Evolutionary conservation across 2,888 invertebrate genomes (phyloP).

Genomic region (Ceramica pisi): DNA sequence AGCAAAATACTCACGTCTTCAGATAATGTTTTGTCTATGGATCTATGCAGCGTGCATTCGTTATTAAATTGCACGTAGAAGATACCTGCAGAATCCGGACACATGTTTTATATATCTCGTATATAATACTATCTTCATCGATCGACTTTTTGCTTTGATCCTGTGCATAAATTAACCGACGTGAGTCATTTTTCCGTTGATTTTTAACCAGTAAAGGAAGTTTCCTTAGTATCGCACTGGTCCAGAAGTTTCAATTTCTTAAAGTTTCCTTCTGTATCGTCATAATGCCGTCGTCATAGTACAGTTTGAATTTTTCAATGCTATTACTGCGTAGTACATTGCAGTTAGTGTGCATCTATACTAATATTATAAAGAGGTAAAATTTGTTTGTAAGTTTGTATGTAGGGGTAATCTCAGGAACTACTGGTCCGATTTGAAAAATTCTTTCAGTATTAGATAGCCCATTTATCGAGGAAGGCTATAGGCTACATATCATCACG

Average conservation of each 20-base stretch:
- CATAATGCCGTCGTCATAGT: neutral
- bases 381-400: too few species aligned
- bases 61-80: neutral
- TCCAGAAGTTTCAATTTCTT: slow-evolving; percentile 14
- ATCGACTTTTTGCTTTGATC: neutral
- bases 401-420: too few species aligned
- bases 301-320: neutral
- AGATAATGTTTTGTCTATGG: neutral
- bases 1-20: neutral
- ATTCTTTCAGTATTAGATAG: too few species aligned
- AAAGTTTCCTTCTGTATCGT: slow-evolving; percentile 15
- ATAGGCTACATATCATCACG: too few species aligned
- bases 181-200: slow-evolving; percentile 1
- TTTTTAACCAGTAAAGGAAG: slow-evolving; percentile 12
- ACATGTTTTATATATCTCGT: neutral
- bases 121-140: neutral
- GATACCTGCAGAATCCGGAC: neutral
- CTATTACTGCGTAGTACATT: neutral
- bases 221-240: neutral
- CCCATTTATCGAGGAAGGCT: too few species aligned
- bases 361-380: too few species aligned
- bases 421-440: too few species aligned
- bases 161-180: neutral
- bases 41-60: neutral
- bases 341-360: neutral